Evolutionary conservation across 2,888 invertebrate genomes (phyloP), one percentile per base, ranked within the genome.

Genomic region (Epinotia ramella): DNA sequence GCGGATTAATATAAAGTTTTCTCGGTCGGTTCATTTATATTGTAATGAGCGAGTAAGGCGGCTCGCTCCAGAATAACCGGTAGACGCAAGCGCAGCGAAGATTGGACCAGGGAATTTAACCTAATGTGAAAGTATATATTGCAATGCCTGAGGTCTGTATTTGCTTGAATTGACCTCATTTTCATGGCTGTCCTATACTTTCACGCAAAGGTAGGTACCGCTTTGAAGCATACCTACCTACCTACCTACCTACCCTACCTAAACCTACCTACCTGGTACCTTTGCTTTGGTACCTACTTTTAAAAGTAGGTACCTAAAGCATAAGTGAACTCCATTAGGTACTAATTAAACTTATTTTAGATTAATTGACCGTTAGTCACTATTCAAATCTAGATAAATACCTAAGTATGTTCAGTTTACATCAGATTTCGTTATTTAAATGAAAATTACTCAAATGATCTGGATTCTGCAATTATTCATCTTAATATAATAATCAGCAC

Each of bases 21-120:
- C 89, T 92, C 85, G 89, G 88, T 87, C 80, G 86, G 88, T 91
- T 94, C 91, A 93, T 94, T 93, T 93, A 93, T 93, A 94, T 94
- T 93, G 88, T 93, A 94, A 94, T 94, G 84, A 82, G 84, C 77
- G 83, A 88, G 90, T 85, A 57, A 91, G 91, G 92, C 86, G 88
- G 89, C 84, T 79, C 82, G 84, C 83, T 87, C 83, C 81, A 85
- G 84, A 87, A 87, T 86, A 90, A 90, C 89, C 89, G 88, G 91
- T 91, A 88, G 79, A 82, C 82, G 78, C 81, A 70, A 74, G 73
- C 76, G 75, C 78, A 79, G 67, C 68, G 66, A 70, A 66, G 68
- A 79, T 12, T 5, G 46, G 11, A 24, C 59, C 60, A 66, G 18
- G 20, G 20, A 13, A n/a, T n/a, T 62, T 12, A 28, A 40, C 33